Evolutionary conservation across 2,113 vertebrate genomes (phyloP).

Genomic region (Spilogale gracilis): DNA sequence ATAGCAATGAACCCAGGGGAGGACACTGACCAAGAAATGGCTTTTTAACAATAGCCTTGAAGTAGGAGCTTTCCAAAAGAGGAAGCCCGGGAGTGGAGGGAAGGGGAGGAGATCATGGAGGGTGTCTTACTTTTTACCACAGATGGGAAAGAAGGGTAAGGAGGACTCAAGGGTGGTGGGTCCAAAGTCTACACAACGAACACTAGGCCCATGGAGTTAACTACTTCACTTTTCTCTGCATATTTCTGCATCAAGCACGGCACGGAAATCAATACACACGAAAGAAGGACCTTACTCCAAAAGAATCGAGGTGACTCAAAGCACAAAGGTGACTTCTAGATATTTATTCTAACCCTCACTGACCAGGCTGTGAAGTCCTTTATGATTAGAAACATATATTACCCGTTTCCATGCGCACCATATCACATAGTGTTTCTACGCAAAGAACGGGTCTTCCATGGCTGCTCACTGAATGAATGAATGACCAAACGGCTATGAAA

Average conservation of each 20-base stretch:
- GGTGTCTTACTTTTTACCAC: background rate
- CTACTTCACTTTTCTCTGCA: background rate
- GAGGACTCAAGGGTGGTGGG: background rate
- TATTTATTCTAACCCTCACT: background rate
- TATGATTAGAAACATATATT: background rate
- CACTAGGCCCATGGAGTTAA: background rate
- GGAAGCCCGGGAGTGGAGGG: background rate
- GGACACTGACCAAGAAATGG: background rate
- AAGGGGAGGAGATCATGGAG: background rate
- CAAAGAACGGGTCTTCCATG: background rate
- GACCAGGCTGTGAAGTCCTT: background rate
- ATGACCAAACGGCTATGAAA: background rate
- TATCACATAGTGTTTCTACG: background rate
- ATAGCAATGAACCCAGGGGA: background rate
- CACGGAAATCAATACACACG: rapidly evolving
- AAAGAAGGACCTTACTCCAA: background rate
- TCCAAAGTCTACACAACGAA: background rate
- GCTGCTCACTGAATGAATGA: background rate
- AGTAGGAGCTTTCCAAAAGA: background rate
- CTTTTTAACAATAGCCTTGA: constrained; percentile 21
- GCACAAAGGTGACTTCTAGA: constrained; percentile 5
- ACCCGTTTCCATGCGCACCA: background rate
- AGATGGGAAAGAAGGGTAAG: background rate
- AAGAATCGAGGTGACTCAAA: background rate
- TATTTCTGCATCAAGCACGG: rapidly evolving